phyloP scores from a whole-genome alignment of 2,888 invertebrate species.

The Mythimna ferrago region DNA sequence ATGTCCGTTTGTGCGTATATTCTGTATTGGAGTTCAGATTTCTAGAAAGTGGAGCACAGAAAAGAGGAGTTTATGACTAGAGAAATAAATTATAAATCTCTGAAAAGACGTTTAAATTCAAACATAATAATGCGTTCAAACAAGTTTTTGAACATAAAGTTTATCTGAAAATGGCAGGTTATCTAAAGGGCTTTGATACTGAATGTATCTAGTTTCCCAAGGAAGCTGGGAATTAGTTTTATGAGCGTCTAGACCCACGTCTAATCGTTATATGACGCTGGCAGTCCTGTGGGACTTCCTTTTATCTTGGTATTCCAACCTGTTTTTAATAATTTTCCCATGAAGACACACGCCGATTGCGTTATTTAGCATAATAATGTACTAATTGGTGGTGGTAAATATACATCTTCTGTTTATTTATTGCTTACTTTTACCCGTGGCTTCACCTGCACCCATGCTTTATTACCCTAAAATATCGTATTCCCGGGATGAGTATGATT shows the following conservation, averaged over 20 bases:
- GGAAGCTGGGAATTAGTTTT: slow-evolving; percentile 60
- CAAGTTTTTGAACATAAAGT: slow-evolving; percentile 24
- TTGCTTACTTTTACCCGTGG: neutral
- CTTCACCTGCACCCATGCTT: neutral
- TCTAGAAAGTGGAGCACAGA: neutral
- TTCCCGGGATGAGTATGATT: too few species aligned
- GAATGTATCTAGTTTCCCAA: slow-evolving; percentile 50
- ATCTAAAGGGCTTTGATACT: slow-evolving; percentile 19
- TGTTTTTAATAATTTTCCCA: slow-evolving; percentile 60
- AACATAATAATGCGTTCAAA: slow-evolving; percentile 7
- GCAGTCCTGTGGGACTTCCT: slow-evolving; percentile 60
- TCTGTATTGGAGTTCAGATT: neutral
- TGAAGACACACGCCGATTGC: slow-evolving; percentile 32
- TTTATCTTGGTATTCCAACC: slow-evolving; percentile 41
- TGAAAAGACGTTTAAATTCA: slow-evolving; percentile 2
- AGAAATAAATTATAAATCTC: slow-evolving; percentile 1
- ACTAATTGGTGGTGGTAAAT: slow-evolving; percentile 11
- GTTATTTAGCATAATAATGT: slow-evolving; percentile 37
- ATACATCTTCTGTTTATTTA: neutral
- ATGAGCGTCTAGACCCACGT: slow-evolving; percentile 39
- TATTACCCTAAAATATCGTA: neutral
- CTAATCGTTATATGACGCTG: slow-evolving; percentile 60
- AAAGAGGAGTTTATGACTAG: too few species aligned
- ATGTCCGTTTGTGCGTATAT: neutral
- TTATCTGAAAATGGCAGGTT: slow-evolving; percentile 6